Conservation (phyloP, 2,888 invertebrate species). For the Stramonita haemastoma region DNA sequence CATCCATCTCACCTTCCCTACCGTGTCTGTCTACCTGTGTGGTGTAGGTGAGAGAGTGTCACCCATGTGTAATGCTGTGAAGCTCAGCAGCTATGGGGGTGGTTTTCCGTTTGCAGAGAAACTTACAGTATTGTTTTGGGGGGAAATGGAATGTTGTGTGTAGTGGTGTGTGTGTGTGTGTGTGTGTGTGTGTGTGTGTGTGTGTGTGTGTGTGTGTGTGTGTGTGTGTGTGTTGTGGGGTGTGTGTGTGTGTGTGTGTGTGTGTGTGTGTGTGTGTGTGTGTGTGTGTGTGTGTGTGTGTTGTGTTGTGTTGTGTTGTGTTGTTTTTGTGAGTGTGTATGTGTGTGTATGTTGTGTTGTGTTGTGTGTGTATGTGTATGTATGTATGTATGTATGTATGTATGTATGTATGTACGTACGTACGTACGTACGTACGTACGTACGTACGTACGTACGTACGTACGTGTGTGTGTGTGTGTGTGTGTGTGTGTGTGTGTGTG, state of each 20-base stretch:
- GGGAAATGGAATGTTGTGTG: no score
- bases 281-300: slow-evolving; percentile 26
- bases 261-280: slow-evolving; percentile 13
- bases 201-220: background rate
- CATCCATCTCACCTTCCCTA: background rate
- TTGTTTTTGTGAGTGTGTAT: no score
- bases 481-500: background rate
- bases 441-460: slow-evolving; percentile 2
- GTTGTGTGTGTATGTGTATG: no score
- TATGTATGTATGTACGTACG: background rate
- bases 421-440: background rate
- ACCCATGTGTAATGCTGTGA: no score
- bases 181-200: background rate
- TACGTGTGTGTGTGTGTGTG: slow-evolving; percentile 27
- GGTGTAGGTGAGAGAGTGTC: no score
- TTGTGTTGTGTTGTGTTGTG: background rate
- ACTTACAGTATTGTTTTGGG: no score
- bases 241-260: background rate
- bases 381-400: no score
- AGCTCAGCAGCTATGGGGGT: no score
- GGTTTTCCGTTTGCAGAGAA: no score
- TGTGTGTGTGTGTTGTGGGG: background rate
- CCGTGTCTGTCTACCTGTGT: no score
- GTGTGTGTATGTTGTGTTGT: no score
- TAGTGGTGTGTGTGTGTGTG: no score